Base-by-base conservation (phyloP, 2,888 invertebrate genomes). In the Cecidostiba fungosa region DNA sequence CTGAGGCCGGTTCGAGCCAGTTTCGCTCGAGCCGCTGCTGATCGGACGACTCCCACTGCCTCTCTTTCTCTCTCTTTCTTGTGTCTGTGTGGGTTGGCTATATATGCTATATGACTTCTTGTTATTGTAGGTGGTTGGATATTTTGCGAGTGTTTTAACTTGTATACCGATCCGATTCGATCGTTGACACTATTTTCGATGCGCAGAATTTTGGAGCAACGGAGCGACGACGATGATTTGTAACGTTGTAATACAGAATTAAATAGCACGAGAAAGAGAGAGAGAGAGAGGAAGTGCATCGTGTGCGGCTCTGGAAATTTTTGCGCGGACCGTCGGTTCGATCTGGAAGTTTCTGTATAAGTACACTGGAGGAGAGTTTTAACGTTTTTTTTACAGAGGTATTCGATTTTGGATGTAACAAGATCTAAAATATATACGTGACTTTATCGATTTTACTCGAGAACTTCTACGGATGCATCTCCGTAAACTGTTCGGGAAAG, bases 1-100 rank as follows among this genome's bases (percentile, higher is more conserved):
- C 90, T 91, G 83, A 86, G 86, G 90, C 92, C 92, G 90, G 92
- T 92, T 91, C 88, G 81, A 92, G 91, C 92, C 91, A 90, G 92
- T 92, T 92, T 89, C 84, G 66, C 72, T 59, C 54, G 72, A 26
- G 29, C 76, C 36, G n/a, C 70, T 32, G 74, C 12, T 39, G 82
- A 59, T 82, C 77, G 69, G 77, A 54, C 70, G 70, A 59, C 54
- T 59, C 54, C 54, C 54, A 59, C 54, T 23, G 54, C 6, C 23
- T 59, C 54, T 59, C 23, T 59, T 8, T 59, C n/a, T n/a, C 54
- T 1, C 54, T 8, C 54, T n/a, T 23, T n/a, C 23, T 8, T 62
- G 23, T 36, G 36, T 36, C 4, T 36, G 36, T 23, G 69, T 69
- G 32, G 4, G 16, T 29, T 69, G 36, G 47, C 47, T 47, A 47